A percentile compares a stretch with the other conserved stretches of the same genome.
phyloP scores from a whole-genome alignment of 2,797 vertebrate genomes.

The Hemitrygon akajei region DNA sequence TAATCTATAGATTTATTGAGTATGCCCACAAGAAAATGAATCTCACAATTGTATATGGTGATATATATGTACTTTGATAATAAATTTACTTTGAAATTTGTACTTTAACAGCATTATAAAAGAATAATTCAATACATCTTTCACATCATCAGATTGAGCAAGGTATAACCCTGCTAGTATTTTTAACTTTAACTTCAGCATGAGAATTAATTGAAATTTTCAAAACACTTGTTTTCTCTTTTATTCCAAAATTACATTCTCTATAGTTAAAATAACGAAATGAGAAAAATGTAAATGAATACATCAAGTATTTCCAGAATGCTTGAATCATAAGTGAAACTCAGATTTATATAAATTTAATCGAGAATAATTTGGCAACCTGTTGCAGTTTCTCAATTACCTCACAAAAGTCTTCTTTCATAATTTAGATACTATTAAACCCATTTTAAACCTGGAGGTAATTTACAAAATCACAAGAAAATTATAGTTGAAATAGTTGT shows the following conservation, averaged over 20 bases:
- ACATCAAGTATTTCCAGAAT: conserved; percentile 8
- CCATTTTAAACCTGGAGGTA: background rate
- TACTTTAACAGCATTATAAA: background rate
- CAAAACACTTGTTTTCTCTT: background rate
- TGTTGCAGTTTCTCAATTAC: conserved; percentile 4
- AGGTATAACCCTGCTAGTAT: background rate
- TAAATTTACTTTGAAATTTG: no score
- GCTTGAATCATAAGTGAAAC: background rate
- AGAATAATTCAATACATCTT: background rate
- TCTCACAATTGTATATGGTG: no score
- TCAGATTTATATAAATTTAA: background rate
- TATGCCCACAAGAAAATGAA: no score
- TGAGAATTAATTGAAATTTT: background rate
- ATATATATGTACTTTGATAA: no score
- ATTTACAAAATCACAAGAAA: conserved; percentile 16
- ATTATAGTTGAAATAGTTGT: background rate
- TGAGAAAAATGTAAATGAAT: conserved; percentile 7
- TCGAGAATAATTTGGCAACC: conserved; percentile 21
- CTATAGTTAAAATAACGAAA: background rate
- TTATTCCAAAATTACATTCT: background rate
- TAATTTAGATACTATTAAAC: background rate
- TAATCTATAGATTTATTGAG: no score
- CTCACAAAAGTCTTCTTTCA: background rate
- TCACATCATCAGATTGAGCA: background rate
- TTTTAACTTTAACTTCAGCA: background rate